These are phyloP conservation scores for Ips nitidus DNA, from an alignment of 1,140 invertebrate genomes.

Conservation along the genomic window DNA sequence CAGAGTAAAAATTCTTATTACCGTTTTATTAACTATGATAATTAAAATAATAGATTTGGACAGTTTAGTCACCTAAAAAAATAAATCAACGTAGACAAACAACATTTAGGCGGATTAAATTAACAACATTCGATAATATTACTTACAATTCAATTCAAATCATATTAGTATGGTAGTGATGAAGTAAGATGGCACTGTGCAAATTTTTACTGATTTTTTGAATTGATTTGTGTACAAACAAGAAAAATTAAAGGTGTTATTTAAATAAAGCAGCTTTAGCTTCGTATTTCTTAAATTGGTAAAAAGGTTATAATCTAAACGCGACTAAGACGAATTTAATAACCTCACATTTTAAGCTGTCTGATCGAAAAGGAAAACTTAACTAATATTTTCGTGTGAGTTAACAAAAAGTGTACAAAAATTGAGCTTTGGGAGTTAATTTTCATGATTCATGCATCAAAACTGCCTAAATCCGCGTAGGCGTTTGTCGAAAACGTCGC, in stretches of 20 bases:
- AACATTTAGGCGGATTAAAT: slow-evolving; percentile 32
- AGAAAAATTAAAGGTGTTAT: neutral
- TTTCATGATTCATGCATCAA: slow-evolving; percentile 28
- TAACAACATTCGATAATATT: neutral
- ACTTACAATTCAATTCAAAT: slow-evolving; percentile 18
- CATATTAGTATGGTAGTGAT: neutral
- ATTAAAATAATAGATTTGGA: slow-evolving; percentile 26
- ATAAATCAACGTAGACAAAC: slow-evolving; percentile 27
- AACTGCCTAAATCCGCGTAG: neutral
- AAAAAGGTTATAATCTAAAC: neutral
- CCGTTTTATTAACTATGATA: slow-evolving; percentile 20
- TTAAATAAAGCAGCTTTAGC: neutral
- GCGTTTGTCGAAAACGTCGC: neutral
- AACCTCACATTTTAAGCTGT: neutral
- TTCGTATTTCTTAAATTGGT: neutral
- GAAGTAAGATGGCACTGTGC: slow-evolving; percentile 18
- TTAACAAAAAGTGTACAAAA: slow-evolving; percentile 28
- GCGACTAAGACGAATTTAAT: slow-evolving; percentile 1
- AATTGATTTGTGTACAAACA: neutral
- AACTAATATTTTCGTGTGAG: neutral
- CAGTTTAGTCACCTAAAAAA: slow-evolving; percentile 7
- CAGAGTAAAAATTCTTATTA: neutral
- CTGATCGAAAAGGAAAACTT: neutral
- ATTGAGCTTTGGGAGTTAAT: slow-evolving; percentile 35
- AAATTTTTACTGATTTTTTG: neutral